phyloP scores from a whole-genome alignment of 2,113 vertebrate genomes.

The Ivindomyrus marchei region DNA sequence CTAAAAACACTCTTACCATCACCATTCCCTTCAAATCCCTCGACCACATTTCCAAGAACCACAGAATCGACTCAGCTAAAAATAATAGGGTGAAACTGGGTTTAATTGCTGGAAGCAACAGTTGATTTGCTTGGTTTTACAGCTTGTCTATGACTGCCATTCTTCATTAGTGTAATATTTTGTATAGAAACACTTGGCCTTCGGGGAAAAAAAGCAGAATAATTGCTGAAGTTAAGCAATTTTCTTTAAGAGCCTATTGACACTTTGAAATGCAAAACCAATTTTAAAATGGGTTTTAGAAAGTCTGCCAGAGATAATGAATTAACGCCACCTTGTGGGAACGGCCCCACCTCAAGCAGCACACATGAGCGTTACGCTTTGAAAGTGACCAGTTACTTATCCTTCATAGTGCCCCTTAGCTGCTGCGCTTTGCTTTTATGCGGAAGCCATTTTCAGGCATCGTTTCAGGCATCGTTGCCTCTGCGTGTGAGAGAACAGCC shows the following conservation, averaged over 20 bases:
- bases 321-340: not conserved
- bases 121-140: not conserved
- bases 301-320: not conserved
- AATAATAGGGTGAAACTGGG: not conserved
- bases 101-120: not conserved
- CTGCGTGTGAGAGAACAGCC: not conserved
- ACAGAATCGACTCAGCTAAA: not conserved
- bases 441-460: not conserved
- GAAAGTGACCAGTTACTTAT: not conserved
- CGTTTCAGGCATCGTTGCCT: not conserved
- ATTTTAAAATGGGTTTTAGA: not conserved
- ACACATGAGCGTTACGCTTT: not conserved
- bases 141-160: not conserved
- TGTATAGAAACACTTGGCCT: not conserved
- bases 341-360: not conserved
- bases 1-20: not conserved
- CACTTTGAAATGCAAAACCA: not conserved
- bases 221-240: not conserved
- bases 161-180: not conserved
- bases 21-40: not conserved
- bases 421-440: not conserved
- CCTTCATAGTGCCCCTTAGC: not conserved
- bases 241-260: not conserved
- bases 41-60: not conserved
- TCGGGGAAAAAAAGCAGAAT: not conserved